These are phyloP conservation scores for Drepanosiphum platanoidis DNA, from an alignment of 2,888 invertebrate genomes.

Conservation along the genomic window DNA sequence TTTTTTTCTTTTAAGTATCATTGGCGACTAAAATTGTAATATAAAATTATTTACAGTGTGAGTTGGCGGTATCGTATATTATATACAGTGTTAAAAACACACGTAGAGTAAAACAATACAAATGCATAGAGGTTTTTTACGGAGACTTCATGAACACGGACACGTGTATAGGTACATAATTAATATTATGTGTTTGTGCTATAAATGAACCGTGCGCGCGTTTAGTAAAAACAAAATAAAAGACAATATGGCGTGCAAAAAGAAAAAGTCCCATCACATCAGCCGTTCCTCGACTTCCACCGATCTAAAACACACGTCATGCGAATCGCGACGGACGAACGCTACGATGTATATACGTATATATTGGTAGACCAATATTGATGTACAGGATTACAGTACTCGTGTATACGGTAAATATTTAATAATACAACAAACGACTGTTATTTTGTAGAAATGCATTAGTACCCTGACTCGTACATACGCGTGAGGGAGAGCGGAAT, in stretches of 20 bases:
- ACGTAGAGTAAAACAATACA: not conserved
- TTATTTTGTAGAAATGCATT: too few species aligned
- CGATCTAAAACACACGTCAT: too few species aligned
- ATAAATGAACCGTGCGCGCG: not conserved
- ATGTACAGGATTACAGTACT: too few species aligned
- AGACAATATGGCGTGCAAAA: not conserved
- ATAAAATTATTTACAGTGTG: not conserved
- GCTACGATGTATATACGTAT: too few species aligned
- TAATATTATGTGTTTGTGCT: too few species aligned
- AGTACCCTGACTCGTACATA: too few species aligned
- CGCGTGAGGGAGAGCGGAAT: too few species aligned
- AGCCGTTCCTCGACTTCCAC: not conserved
- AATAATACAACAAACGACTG: too few species aligned
- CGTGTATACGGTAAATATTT: too few species aligned
- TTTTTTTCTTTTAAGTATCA: too few species aligned
- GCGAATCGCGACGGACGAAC: not conserved
- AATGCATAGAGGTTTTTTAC: not conserved
- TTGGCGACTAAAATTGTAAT: too few species aligned
- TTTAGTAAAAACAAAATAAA: constrained; percentile 6
- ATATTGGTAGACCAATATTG: too few species aligned
- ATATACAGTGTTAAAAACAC: not conserved
- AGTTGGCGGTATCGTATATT: not conserved
- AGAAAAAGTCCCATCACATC: not conserved
- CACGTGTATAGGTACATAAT: not conserved
- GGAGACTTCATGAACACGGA: not conserved